Conservation (phyloP, 1,140 invertebrate genomes). For the Drosophila pseudoananassae region DNA sequence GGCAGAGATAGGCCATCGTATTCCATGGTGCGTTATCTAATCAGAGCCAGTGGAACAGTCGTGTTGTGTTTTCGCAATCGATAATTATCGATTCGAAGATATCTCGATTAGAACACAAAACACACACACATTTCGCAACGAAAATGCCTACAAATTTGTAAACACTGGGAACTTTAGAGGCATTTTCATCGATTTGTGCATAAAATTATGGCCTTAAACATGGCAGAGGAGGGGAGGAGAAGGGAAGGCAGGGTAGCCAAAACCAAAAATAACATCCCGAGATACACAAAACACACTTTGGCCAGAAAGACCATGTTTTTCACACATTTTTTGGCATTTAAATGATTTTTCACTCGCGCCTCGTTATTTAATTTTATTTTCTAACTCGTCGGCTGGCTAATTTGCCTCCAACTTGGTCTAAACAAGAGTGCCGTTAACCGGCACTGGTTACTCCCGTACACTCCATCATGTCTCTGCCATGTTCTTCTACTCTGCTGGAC, state of each 20-base stretch:
- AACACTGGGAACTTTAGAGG: conserved; percentile 56
- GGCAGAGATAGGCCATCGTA: conserved; percentile 13
- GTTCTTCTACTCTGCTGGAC: conserved; percentile 19
- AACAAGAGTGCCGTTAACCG: conserved; percentile 56
- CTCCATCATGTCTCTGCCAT: conserved; percentile 36
- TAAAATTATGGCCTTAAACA: conserved; percentile 70
- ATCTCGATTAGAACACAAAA: conserved; percentile 45
- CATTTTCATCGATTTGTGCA: conserved; percentile 69
- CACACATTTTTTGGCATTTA: conserved; percentile 6
- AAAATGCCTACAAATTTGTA: conserved; percentile 61
- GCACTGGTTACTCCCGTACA: conserved; percentile 20
- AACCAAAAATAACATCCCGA: conserved; percentile 30
- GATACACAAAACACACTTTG: conserved; percentile 7
- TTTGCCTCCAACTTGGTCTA: too few relatives aligned
- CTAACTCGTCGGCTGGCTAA: not conserved
- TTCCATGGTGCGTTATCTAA: conserved; percentile 40
- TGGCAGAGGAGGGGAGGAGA: too few relatives aligned
- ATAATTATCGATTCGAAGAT: conserved; percentile 64
- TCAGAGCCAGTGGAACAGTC: conserved; percentile 19
- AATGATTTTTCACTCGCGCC: conserved; percentile 10
- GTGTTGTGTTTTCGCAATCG: conserved; percentile 43
- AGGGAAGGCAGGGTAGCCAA: conserved; percentile 36
- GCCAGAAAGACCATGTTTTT: conserved; percentile 3
- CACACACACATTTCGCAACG: conserved; percentile 61
- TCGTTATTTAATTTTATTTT: not conserved